Evolutionary conservation across 2,113 vertebrate species (phyloP).

Genomic region (Hypocryptadius cinnamomeus): DNA sequence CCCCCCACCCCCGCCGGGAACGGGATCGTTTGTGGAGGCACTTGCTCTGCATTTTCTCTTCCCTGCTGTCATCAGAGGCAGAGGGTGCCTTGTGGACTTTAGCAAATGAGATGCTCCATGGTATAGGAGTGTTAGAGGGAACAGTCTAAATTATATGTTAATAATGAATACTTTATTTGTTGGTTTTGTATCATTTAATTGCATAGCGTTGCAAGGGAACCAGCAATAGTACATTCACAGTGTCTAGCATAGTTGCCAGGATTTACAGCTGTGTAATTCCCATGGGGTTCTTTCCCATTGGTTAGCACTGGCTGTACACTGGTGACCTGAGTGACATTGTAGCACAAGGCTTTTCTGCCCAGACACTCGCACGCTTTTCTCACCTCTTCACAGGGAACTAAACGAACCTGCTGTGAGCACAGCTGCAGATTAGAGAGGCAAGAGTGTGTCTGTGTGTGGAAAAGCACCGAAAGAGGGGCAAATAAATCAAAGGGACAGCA

Average conservation of each 20-base stretch:
- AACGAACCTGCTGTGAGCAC: background rate
- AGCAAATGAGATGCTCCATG: background rate
- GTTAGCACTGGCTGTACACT: background rate
- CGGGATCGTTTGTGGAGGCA: fast-evolving
- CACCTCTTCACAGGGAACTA: background rate
- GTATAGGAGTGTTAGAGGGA: background rate
- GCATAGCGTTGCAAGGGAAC: background rate
- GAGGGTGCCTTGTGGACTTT: background rate
- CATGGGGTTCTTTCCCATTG: background rate
- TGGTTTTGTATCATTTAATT: background rate
- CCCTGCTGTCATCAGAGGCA: background rate
- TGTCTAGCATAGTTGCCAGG: background rate
- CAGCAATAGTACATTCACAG: background rate
- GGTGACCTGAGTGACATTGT: slow-evolving; percentile 1
- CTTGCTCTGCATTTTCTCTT: background rate
- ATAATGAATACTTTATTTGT: background rate
- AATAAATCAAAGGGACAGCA: background rate
- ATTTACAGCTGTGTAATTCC: background rate
- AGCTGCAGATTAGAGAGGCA: background rate
- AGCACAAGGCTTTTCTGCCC: background rate
- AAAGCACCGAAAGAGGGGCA: background rate
- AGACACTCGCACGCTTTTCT: background rate
- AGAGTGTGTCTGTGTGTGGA: background rate
- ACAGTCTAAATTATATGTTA: background rate
- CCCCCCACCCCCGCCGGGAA: too few species aligned